phyloP scores from a whole-genome alignment of 2,113 vertebrate species.

The Neofelis nebulosa region DNA sequence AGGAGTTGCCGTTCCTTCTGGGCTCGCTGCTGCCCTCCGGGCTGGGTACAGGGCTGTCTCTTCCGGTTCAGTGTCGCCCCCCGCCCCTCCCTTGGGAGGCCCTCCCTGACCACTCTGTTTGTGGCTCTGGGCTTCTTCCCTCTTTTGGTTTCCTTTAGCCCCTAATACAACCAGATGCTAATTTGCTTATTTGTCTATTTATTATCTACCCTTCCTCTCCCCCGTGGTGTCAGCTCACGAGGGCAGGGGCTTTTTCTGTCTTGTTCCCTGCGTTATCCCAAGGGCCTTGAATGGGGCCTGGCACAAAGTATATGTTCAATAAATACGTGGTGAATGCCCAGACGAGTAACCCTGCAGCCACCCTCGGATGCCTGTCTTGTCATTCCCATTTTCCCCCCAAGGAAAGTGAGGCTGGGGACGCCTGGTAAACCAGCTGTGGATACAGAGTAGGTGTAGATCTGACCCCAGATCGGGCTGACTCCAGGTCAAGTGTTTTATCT shows the following conservation, averaged over 20 bases:
- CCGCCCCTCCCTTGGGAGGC: not conserved
- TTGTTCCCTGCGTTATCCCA: not conserved
- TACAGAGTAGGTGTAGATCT: not conserved
- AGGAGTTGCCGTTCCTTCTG: not conserved
- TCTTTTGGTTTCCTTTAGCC: not conserved
- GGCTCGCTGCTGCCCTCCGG: not conserved
- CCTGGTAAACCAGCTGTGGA: not conserved
- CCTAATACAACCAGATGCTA: fast-evolving
- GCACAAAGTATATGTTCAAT: not conserved
- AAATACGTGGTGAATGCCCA: not conserved
- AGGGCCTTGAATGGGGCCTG: not conserved
- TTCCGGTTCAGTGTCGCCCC: not conserved
- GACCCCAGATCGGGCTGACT: not conserved
- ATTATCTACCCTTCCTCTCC: fast-evolving
- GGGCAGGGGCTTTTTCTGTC: not conserved
- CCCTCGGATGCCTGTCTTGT: not conserved
- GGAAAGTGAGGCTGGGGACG: not conserved
- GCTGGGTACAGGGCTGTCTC: not conserved
- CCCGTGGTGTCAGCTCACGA: fast-evolving
- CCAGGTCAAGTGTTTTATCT: not conserved
- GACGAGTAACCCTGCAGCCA: too few species aligned
- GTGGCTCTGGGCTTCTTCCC: not conserved
- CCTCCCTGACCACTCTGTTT: not conserved
- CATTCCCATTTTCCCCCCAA: not conserved
- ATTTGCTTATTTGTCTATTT: not conserved